Base-by-base conservation (phyloP, 2,113 vertebrate genomes). In the Ctenodactylus gundi region DNA sequence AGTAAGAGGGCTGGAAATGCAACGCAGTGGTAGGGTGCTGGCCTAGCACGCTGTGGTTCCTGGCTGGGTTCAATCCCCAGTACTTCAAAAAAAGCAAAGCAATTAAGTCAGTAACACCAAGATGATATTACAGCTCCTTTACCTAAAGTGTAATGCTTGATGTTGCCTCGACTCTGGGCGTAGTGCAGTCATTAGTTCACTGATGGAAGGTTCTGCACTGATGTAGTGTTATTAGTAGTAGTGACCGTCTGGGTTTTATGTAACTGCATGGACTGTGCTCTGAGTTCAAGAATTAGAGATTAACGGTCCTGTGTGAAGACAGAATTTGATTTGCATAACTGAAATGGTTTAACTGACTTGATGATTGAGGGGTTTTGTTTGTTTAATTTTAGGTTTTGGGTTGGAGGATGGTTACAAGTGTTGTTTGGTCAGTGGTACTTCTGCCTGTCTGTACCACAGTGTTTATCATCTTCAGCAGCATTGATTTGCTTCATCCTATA, bases 361-460 rank as follows among this genome's bases (percentile, higher is more conserved):
- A 21, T 53, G 77, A 62, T 53, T 94, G 90, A 95, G 65, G 15
- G 51, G 18, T 53, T 96, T 70, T 94, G n/a, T 87, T 85, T 93
- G 70, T 95, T 96, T 88, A 57, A 81, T 95, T 92, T 78, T 68
- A 99, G 99, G 99, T 99, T n/a, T 98, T 99, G 65, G 98, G 98
- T 85, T 99, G 99, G 99, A 98, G 99, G 96, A 98, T 98, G 86
- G 98, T 98, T 46, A 98, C 98, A 80, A 99, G 99, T 70, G 96
- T 99, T 90, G 97, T 98, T 29, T 99, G 99, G 99, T 98, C 99
- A 21, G 98, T 99, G 82, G 94, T 99, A 83, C 97, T 99, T 96
- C 97, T 99, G 82, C 99, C 99, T 12, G 2, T 98, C 44, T 98
- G 98, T 95, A 98, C 98, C 7, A 97, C 98, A 3, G 97, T 98